Base-by-base conservation (phyloP, 2,888 invertebrate species). In the Steinernema carpocapsae region DNA sequence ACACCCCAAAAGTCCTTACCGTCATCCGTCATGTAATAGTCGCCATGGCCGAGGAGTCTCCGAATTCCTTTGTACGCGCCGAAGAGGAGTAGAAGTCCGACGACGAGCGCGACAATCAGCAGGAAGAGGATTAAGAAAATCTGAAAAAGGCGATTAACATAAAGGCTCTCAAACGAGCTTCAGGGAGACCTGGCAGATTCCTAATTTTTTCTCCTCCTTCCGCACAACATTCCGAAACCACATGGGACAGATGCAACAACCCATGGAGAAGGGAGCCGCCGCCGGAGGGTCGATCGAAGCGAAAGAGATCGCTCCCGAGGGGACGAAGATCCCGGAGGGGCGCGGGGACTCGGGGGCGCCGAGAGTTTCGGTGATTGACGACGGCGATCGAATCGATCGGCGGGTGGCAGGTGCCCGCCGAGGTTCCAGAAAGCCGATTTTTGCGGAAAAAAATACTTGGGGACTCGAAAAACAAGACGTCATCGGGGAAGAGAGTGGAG, bases 121-220 rank as follows among this genome's bases (percentile, higher is more conserved):
- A 86, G 77, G 75, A 86, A 86, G 64, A 86, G 79, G 45, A 87
- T 87, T 70, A 86, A 78, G 77, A 86, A 86, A 73, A 86, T 83
- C 80, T 86, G 80, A 22, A 81, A 77, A 0, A 7, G 17, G 43
- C 48, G 43, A 4, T 48, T 32, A 73, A 22, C 26, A 3, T 70
- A 71, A n/a, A n/a, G 37, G 10, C 7, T 17, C 51, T 3, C 3
- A 22, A 12, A 52, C 2, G 26, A 2, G 42, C 12, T 4, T 32
- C 3, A 29, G 26, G 56, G 56, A 22, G 24, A 64, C 64, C 64
- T 64, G 64, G 64, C 64, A 64, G 32, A 29, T 17, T 22, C 32
- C 29, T 14, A 64, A n/a, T n/a, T 26, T 64, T n/a, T 32, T 29
- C 64, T 64, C 64, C 64, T 64, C 64, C 64, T 64, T 64, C 17